These are phyloP conservation scores for Petroica traversi DNA, from an alignment of 2,113 vertebrate genomes.

Conservation along the genomic window DNA sequence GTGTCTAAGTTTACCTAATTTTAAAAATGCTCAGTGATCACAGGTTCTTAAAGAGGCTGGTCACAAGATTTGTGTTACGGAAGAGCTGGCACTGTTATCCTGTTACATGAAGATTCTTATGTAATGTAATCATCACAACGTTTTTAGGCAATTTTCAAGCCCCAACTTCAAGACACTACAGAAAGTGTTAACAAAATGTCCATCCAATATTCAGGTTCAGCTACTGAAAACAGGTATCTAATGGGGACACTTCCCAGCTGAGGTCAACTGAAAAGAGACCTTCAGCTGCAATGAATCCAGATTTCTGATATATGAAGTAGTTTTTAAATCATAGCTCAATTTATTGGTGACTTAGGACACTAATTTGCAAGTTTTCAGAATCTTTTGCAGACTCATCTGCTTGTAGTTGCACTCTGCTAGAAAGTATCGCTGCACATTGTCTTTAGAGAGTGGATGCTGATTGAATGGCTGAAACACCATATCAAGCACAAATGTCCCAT, in stretches of 20 bases:
- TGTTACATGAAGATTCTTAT: not conserved
- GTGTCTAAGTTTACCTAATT: not conserved
- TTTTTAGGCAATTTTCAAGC: not conserved
- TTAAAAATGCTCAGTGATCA: not conserved
- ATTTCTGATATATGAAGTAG: not conserved
- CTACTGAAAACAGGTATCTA: not conserved
- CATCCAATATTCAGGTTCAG: not conserved
- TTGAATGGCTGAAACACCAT: fast-evolving
- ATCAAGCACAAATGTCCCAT: not conserved
- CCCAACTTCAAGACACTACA: not conserved
- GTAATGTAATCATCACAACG: not conserved
- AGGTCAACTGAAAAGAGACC: not conserved
- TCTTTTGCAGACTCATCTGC: not conserved
- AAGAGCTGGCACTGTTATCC: not conserved
- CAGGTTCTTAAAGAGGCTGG: not conserved
- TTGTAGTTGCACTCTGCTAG: not conserved
- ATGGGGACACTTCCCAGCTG: not conserved
- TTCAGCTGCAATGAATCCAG: not conserved
- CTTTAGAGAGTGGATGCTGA: not conserved
- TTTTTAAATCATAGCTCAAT: not conserved
- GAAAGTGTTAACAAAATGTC: no score
- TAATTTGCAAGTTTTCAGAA: not conserved
- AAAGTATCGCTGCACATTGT: not conserved
- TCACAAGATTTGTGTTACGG: not conserved
- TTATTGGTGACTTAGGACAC: not conserved